phyloP scores from a whole-genome alignment of 2,113 vertebrate species.

The Uria aalge region DNA sequence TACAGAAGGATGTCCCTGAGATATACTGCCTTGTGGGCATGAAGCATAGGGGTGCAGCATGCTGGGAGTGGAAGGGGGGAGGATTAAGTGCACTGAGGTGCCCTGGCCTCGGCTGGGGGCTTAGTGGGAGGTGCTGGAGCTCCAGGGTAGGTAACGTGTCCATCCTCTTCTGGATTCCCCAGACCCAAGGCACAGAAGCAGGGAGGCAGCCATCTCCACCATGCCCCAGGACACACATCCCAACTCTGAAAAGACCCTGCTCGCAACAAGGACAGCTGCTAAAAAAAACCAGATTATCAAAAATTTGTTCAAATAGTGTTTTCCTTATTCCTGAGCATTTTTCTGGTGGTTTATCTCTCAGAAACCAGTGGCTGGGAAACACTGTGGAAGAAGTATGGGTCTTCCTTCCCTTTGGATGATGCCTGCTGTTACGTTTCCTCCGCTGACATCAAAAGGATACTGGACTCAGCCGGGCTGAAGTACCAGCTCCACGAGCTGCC shows the following conservation, averaged over 20 bases:
- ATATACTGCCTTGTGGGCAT: no score
- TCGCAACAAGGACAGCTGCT: rapidly evolving
- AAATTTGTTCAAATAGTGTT: not conserved
- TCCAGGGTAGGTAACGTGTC: rapidly evolving
- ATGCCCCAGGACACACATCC: rapidly evolving
- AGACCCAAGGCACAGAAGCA: not conserved
- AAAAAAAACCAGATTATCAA: not conserved
- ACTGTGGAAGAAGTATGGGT: conserved; percentile 76
- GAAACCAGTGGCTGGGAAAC: conserved; percentile 82
- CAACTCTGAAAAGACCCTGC: not conserved
- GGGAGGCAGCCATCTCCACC: not conserved
- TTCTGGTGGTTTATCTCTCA: conserved; percentile 50
- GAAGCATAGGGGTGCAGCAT: not conserved
- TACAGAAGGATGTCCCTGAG: not conserved
- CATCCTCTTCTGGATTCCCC: not conserved
- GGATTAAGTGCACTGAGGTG: not conserved
- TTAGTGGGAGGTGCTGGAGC: not conserved
- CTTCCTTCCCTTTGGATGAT: conserved; percentile 70
- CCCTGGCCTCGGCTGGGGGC: not conserved
- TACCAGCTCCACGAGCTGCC: conserved; percentile 77
- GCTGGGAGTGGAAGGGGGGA: not conserved
- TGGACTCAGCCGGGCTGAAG: conserved; percentile 76
- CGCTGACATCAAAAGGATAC: conserved; percentile 72
- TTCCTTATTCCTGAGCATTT: not conserved
- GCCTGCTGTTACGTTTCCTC: conserved; percentile 78